These are phyloP conservation scores for Corynorhinus townsendii DNA, from an alignment of 2,113 vertebrate genomes.

Conservation along the genomic window DNA sequence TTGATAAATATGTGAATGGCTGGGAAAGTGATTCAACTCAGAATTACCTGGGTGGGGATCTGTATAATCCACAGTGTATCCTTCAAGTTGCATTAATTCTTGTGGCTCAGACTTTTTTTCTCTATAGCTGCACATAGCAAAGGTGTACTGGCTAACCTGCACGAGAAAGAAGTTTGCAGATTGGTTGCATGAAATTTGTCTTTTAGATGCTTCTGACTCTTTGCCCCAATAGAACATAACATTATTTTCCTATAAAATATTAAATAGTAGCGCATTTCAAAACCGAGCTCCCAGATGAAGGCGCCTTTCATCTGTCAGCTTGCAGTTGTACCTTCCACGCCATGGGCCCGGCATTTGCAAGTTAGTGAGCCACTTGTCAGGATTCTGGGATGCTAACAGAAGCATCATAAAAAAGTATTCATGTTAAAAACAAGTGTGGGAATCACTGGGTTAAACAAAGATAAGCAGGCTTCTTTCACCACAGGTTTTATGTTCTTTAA, in stretches of 20 bases:
- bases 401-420: neutral
- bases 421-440: neutral
- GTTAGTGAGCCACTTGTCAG: neutral
- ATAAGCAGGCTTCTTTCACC: neutral
- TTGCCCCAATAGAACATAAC: neutral
- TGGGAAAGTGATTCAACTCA: neutral
- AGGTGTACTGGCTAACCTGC: conserved; percentile 98
- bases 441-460: neutral
- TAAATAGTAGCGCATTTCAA: neutral
- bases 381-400: neutral
- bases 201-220: neutral
- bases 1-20: neutral
- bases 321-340: neutral
- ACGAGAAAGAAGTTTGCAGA: conserved; percentile 60
- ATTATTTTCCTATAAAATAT: neutral
- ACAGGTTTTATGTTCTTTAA: neutral
- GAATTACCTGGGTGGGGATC: conserved; percentile 91
- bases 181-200: neutral
- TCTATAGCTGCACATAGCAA: conserved; percentile 99
- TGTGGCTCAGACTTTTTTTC: conserved; percentile 98
- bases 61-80: conserved; percentile 98
- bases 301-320: neutral
- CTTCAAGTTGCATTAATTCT: conserved; percentile 97
- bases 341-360: neutral
- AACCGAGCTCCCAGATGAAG: neutral